These are phyloP conservation scores for Agrochola macilenta DNA, from an alignment of 2,888 invertebrate genomes.

Conservation along the genomic window DNA sequence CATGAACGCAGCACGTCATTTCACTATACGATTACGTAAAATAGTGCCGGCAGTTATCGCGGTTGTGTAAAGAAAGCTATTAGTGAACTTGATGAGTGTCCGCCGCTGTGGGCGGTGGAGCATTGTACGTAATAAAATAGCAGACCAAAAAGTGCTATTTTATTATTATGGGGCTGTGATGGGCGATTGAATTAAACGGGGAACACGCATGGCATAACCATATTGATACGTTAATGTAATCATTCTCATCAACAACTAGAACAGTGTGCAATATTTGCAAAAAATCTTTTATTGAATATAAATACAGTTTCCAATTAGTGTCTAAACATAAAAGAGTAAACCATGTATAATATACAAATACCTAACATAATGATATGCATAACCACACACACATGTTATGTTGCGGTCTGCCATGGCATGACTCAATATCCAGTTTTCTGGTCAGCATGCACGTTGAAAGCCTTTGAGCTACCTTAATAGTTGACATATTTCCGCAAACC, in stretches of 20 bases:
- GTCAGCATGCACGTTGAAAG: slow-evolving; percentile 7
- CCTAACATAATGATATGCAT: background rate
- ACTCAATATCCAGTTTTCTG: slow-evolving; percentile 11
- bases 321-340: background rate
- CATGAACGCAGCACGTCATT: slow-evolving; percentile 34
- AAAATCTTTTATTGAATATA: background rate
- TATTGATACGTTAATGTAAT: slow-evolving; percentile 25
- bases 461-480: slow-evolving; percentile 9
- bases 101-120: slow-evolving; percentile 36
- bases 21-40: slow-evolving; percentile 44
- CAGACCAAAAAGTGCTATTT: slow-evolving; percentile 41
- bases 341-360: too few relatives aligned
- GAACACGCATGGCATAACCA: slow-evolving; percentile 14
- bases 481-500: slow-evolving; percentile 5
- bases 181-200: slow-evolving; percentile 37
- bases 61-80: slow-evolving; percentile 60
- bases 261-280: background rate
- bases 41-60: slow-evolving; percentile 46
- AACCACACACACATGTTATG: background rate
- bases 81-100: slow-evolving; percentile 51
- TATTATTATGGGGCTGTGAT: slow-evolving; percentile 33
- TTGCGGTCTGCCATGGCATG: background rate
- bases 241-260: slow-evolving; percentile 4
- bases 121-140: slow-evolving; percentile 41
- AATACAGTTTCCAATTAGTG: background rate